Evolutionary conservation across 2,113 vertebrate genomes (phyloP).

Genomic region (Bos javanicus): DNA sequence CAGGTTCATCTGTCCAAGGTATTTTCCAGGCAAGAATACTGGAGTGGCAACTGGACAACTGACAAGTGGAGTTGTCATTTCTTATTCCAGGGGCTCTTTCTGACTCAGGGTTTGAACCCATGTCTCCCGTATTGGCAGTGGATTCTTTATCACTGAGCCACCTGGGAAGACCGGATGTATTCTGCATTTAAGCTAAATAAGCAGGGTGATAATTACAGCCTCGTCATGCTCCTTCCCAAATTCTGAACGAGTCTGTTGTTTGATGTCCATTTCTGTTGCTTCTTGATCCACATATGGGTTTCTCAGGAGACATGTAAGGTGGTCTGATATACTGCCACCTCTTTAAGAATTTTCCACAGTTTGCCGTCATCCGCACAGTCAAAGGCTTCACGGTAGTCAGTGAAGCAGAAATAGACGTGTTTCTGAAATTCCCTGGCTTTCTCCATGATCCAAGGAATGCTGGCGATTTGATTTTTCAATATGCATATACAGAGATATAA

Average conservation of each 20-base stretch:
- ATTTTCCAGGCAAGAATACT: background rate
- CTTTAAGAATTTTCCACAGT: background rate
- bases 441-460: background rate
- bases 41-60: background rate
- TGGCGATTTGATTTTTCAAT: background rate
- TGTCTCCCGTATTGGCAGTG: background rate
- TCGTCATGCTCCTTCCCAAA: background rate
- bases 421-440: background rate
- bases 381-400: background rate
- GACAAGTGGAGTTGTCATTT: background rate
- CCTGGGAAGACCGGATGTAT: background rate
- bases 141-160: background rate
- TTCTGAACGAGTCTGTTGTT: fast-evolving
- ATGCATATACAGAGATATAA: background rate
- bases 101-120: background rate
- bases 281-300: background rate
- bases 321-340: background rate
- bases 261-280: background rate
- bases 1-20: background rate
- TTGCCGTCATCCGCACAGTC: background rate
- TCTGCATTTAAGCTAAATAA: background rate
- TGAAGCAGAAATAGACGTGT: background rate
- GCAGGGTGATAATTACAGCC: background rate
- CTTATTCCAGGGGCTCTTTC: background rate
- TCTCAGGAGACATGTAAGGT: background rate